Evolutionary conservation across 2,888 invertebrate genomes (phyloP), one percentile per base, ranked within the genome.

Genomic region (Sesamia inferens): DNA sequence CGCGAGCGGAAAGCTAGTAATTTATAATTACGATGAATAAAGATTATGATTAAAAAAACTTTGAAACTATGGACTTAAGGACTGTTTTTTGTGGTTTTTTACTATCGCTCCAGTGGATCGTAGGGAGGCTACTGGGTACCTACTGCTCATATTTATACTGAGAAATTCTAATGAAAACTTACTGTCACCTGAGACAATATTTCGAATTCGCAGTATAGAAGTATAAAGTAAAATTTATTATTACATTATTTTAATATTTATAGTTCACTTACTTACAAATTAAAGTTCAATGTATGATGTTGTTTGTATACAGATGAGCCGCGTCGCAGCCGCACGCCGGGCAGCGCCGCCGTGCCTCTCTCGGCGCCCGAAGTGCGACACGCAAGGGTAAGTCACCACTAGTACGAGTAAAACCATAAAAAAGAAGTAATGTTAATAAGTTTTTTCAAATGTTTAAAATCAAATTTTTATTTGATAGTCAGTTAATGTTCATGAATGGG

Each of bases 281-380:
- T 10, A 3, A 6, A 24, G 63, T 47, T 24, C 14, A 31, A 14
- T 31, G n/a, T 31, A 42, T 39, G 22, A 2, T n/a, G 55, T 31
- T n/a, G 55, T 31, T 48, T 44, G 55, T 71, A 22, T 22, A 24
- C 85, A 90, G 91, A 86, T 72, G 85, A 85, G 74, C 77, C 84
- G 71, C 80, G 84, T 55, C 91, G 91, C 73, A 90, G 91, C 57
- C 90, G 89, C 82, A 89, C 91, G 72, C 86, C 86, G 58, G 87
- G 81, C 61, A 83, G 39, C 44, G n/a, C 16, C 14, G 0, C 61
- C 4, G 42, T 42, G 7, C 68, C 64, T 19, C 57, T 47, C 14
- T 14, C 64, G 2, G 39, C 73, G 39, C 72, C 76, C 31, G 74
- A 39, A 58, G 81, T 69, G 47, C 84, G 84, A 10, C 79, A 77